A percentile compares a stretch with the other conserved stretches of the same genome.
Evolutionary conservation across 2,113 vertebrate genomes (phyloP).

Genomic region (Prunella himalayana): DNA sequence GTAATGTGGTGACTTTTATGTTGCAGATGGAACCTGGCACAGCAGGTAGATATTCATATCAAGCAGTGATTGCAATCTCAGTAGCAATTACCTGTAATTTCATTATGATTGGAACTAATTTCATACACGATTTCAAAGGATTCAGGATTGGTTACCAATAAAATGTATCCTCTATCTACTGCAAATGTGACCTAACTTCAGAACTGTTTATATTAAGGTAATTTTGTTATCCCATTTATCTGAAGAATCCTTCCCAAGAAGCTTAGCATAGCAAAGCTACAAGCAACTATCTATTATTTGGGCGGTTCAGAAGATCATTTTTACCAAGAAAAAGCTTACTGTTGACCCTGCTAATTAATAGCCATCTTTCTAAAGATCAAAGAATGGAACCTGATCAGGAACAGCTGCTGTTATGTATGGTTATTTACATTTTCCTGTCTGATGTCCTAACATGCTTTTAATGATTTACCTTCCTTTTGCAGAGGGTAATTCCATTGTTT

Average conservation of each 20-base stretch:
- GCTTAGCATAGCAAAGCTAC: background rate
- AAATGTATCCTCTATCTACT: background rate
- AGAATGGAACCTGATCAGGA: slow-evolving; percentile 48
- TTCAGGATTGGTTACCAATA: background rate
- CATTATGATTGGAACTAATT: background rate
- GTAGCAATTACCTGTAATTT: background rate
- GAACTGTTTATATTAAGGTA: background rate
- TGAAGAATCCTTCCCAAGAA: background rate
- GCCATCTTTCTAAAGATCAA: slow-evolving; percentile 60
- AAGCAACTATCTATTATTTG: slow-evolving; percentile 23
- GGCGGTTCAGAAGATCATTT: slow-evolving; percentile 16
- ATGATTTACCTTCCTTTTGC: slow-evolving; percentile 44
- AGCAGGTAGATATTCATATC: background rate
- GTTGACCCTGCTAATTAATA: slow-evolving; percentile 47
- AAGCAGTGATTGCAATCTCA: background rate
- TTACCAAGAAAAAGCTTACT: background rate
- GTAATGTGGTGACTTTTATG: background rate
- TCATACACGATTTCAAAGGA: background rate
- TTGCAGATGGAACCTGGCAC: background rate
- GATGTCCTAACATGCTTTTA: slow-evolving; percentile 43
- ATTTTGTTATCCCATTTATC: background rate
- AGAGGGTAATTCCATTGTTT: slow-evolving; percentile 9
- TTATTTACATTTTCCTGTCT: slow-evolving; percentile 58
- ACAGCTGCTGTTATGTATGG: slow-evolving; percentile 17
- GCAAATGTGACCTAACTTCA: background rate